Conservation (phyloP, 2,888 invertebrate species). For the Platerodrilus igneus region DNA sequence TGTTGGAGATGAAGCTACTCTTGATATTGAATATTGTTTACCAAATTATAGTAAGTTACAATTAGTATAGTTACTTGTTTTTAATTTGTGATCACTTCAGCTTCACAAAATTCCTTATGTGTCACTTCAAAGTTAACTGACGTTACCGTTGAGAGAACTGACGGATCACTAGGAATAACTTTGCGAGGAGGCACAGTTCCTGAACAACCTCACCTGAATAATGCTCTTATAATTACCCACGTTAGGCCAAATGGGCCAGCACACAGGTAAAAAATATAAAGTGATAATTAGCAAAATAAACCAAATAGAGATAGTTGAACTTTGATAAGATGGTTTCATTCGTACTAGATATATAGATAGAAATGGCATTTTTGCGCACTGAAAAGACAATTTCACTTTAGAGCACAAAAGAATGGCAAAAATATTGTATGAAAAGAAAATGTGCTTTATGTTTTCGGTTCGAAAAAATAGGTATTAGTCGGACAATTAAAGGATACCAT, state of each 20-base stretch:
- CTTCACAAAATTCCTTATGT: conserved; percentile 68
- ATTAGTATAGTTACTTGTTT: conserved; percentile 1
- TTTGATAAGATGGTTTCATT: too few species aligned
- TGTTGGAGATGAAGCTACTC: conserved; percentile 68
- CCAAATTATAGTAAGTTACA: conserved; percentile 72
- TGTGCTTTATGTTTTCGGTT: too few species aligned
- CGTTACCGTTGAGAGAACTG: conserved; percentile 72
- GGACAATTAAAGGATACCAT: too few species aligned
- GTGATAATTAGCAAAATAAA: too few species aligned
- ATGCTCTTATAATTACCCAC: conserved; percentile 83
- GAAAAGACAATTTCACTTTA: too few species aligned
- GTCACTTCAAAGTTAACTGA: conserved; percentile 75
- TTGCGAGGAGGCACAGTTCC: conserved; percentile 74
- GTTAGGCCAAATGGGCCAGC: conserved; percentile 86
- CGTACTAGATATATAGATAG: too few species aligned
- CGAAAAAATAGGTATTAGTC: too few species aligned
- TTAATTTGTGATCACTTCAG: conserved; percentile 37
- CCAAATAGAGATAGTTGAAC: too few species aligned
- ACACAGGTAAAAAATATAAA: conserved; percentile 54
- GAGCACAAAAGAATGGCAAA: too few species aligned
- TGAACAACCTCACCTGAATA: conserved; percentile 56
- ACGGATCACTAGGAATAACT: conserved; percentile 83
- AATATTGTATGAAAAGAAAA: too few species aligned
- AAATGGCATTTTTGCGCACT: too few species aligned
- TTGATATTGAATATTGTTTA: conserved; percentile 80